Percentiles rank a stretch among this genome's conserved stretches.
These are phyloP conservation scores for Neolamprologus ventralis DNA, from an alignment of 2,113 vertebrate genomes.

Conservation along the genomic window DNA sequence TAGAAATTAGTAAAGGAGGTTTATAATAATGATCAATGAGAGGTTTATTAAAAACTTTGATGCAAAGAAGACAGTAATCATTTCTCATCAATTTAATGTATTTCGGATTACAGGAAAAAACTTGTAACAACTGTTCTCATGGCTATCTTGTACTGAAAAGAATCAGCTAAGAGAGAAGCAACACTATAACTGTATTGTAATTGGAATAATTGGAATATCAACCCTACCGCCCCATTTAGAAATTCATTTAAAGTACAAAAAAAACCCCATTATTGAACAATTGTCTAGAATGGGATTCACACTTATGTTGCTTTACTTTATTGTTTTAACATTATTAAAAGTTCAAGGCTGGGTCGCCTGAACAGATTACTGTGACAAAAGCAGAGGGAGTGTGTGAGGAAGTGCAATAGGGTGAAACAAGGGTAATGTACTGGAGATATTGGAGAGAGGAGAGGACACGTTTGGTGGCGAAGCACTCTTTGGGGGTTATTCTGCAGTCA, in stretches of 20 bases:
- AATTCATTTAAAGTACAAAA: neutral
- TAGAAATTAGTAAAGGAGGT: neutral
- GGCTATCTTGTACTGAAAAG: neutral
- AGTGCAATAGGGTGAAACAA: neutral
- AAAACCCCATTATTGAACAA: neutral
- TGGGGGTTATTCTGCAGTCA: neutral
- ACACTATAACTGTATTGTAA: neutral
- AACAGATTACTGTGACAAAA: neutral
- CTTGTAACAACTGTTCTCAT: neutral
- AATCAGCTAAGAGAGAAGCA: neutral
- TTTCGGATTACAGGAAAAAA: neutral
- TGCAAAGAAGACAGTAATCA: neutral
- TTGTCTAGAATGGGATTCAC: neutral
- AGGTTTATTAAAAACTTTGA: neutral
- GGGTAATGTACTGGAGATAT: neutral
- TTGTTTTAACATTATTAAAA: slow-evolving; percentile 7
- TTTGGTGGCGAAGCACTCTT: neutral
- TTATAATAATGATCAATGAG: neutral
- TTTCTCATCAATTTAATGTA: neutral
- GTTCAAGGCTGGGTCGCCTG: neutral
- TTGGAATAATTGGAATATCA: neutral
- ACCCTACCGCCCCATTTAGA: neutral
- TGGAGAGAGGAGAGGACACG: neutral
- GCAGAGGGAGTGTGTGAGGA: neutral
- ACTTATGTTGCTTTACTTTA: neutral